Base-by-base conservation (phyloP, 2,797 vertebrate genomes). In the Girardinus metallicus region DNA sequence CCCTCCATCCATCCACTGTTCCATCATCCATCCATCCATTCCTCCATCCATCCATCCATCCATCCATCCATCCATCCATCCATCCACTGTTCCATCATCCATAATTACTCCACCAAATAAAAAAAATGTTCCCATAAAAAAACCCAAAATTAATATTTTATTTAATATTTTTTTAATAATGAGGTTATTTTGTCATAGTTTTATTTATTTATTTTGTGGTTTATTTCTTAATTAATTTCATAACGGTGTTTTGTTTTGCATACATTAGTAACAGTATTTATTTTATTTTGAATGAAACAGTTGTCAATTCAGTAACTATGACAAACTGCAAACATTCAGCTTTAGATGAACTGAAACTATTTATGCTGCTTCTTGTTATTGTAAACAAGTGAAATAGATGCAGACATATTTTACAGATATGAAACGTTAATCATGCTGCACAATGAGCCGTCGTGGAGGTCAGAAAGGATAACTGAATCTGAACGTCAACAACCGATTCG, bases 401-500 rank as follows among this genome's bases (percentile, higher is more conserved):
- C 6, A 47, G 23, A 51, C 70, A 1, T n/a, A 34, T 57, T 34
- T n/a, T 2, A 0, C 0, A 34, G 68, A 16, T 36, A 34, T 78
- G 12, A 18, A 73, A 77, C 11, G 36, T 39, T 23, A 44, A 6
- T 83, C 39, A 43, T n/a, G 36, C 57, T 68, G 55, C 51, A 26
- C 60, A 60, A 57, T 23, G 34, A 60, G n/a, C 4, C 47, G 39
- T 71, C 46, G 55, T 64, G 26, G 57, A 83, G 49, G 62, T 62
- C 64, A 44, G 3, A 6, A 15, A 81, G 80, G 64, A 68, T 8
- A 46, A 46, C n/a, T 44, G 23, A 81, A 60, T 47, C 74, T 73
- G 31, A 57, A 75, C 66, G 73, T 85, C 79, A 73, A 75, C 76
- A 81, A 46, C 57, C 60, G 75, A 87, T 80, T 77, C 81, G 71